Evolutionary conservation across 2,797 vertebrate species (phyloP), one percentile per base, ranked within the genome.

Genomic region (Sorex maritimensis): DNA sequence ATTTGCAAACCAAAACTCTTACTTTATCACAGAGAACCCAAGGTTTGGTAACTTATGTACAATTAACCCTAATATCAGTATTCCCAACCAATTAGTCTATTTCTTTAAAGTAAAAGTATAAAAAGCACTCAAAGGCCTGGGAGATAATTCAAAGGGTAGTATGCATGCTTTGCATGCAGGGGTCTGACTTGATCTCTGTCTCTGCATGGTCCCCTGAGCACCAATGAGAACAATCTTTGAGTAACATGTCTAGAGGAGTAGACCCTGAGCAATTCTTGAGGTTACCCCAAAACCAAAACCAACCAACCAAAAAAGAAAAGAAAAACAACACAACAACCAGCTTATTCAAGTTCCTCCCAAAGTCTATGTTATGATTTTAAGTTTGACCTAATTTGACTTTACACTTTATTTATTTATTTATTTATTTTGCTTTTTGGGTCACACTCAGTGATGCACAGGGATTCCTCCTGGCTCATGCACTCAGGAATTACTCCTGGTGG

Each of bases 31-130:
- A 93, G 55, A 79, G 49, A 87, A 69, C 49, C 5, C 41, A 84
- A 44, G 71, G 34, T 26, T 93, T 92, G 46, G 30, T 69, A 73
- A 81, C 44, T 67, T 81, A 89, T 73, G 89, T 90, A 71, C 95
- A 92, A 88, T 81, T 77, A 73, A 10, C 46, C 14, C 55, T 13
- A 86, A 55, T 52, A 49, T 46, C n/a, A 67, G 24, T 67, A 26
- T 10, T 67, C 8, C 26, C 65, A 26, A 26, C 10, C 28, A 28
- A 26, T 67, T 10, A 26, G 24, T 28, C 10, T 67, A 11, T 67
- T 67, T 6, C 21, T 67, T 67, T 67, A 28, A 10, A 80, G 86
- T 81, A 58, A 82, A 87, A 86, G 3, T 92, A 61, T 61, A 11
- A 30, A 81, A 92, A 79, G 17, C 58, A 61, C 15, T 61, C 58